phyloP scores from a whole-genome alignment of 2,888 invertebrate species.

The Drosophila leonis region DNA sequence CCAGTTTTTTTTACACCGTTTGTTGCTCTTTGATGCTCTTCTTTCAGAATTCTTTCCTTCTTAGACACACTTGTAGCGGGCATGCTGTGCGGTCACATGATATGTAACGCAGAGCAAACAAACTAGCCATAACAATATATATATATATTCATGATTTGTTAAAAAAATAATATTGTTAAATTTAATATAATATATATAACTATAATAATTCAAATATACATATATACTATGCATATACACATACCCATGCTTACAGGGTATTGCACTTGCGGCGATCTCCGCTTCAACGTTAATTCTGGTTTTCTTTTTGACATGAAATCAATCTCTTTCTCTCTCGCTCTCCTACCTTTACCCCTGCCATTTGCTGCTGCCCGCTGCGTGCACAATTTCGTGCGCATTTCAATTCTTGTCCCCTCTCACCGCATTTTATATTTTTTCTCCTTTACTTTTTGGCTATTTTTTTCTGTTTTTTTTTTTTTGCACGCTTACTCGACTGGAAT shows the following conservation, averaged over 20 bases:
- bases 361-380: slow-evolving; percentile 6
- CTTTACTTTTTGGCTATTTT: slow-evolving; percentile 9
- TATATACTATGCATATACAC: neutral
- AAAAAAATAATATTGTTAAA: neutral
- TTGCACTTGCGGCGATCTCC: neutral
- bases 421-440: slow-evolving; percentile 3
- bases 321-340: slow-evolving; percentile 58
- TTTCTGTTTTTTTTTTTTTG: slow-evolving; percentile 16
- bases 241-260: neutral
- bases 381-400: slow-evolving; percentile 49
- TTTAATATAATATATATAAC: too few species aligned
- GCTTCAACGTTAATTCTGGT: neutral
- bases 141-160: neutral
- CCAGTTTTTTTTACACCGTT: slow-evolving; percentile 30
- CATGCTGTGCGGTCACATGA: neutral
- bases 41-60: slow-evolving; percentile 20
- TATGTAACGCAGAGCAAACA: neutral
- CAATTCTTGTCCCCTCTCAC: slow-evolving; percentile 38
- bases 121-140: too few species aligned
- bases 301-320: slow-evolving; percentile 63
- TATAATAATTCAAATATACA: neutral
- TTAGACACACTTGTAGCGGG: neutral
- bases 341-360: neutral
- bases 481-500: slow-evolving; percentile 60
- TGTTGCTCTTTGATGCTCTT: slow-evolving; percentile 40